Evolutionary conservation across 2,797 vertebrate genomes (phyloP), one percentile per base, ranked within the genome.

Genomic region (Parauchenoglanis ngamensis): DNA sequence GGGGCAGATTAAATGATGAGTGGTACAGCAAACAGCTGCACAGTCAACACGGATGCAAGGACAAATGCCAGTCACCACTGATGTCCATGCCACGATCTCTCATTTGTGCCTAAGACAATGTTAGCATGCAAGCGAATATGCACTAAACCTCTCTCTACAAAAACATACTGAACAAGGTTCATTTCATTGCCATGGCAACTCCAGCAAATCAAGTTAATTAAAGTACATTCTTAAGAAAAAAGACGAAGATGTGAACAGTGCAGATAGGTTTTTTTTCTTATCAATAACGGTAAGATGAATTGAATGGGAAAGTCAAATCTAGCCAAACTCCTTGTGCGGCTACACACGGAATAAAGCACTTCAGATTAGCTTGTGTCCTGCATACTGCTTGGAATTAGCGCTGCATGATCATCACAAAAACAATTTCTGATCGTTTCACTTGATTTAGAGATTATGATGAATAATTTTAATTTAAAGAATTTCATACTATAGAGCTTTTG

Each of bases 1-100:
- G 40, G 63, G 15, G 52, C 57, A 63, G 76, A 86, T 79, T 68
- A 56, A 77, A 79, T 65, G n/a, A 82, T 86, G 67, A 82, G 44
- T 28, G 67, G 57, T 73, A 35, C 40, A 72, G 56, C 35, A 63
- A 35, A 46, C 65, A 28, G 63, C n/a, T 56, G 25, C 17, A 63
- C 54, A 10, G 23, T 57, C 54, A 73, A 46, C 13, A 17, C 13
- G 12, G 28, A 19, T 0, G 25, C 85, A 70, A 68, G 81, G 77
- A 73, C 67, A 59, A 28, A 65, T 44, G 35, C 46, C 85, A 81
- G 35, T 86, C 78, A 73, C 52, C 28, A 28, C 40, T 10, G 12
- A 61, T 61, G n/a, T 57, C 54, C 11, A 70, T 35, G 67, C 3
- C 78, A 59, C 49, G 70, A 73, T 78, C 78, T 73, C 44, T 56